Base-by-base conservation (phyloP, 2,888 invertebrate genomes). In the Alviniconcha strummeri region DNA sequence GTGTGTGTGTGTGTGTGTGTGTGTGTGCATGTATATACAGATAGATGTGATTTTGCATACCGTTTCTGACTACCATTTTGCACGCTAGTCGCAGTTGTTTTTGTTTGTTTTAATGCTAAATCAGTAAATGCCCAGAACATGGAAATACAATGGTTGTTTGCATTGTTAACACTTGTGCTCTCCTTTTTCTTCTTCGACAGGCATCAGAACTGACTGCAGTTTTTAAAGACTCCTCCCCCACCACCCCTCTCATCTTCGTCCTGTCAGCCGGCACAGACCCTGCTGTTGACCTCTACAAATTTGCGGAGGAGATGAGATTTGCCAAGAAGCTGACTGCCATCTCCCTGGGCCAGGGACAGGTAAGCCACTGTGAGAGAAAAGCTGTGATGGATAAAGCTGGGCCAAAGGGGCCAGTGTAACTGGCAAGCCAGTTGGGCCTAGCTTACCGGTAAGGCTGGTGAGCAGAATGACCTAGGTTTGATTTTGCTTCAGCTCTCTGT, bases 331-430 rank as follows among this genome's bases (percentile, higher is more conserved):
- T 98, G 90, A 96, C 96, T 90, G 96, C 97, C 86, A 97, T 98
- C 86, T 98, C 98, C 0, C 94, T 98, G 15, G 98, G 98, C 0
- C 97, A 98, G 92, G 98, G 97, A 0, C 98, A 98, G 93, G 93
- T 93, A 83, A 84, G 84, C 54, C 13, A 60, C 60, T 60, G 8
- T 8, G 17, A 8, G n/a, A n/a, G 60, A 71, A 9, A 19, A 71
- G 19, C 36, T 36, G 36, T 36, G 64, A 9, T 1, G 64, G 64
- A 64, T 64, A 64, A 64, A 36, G 36, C 36, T 36, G 11, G 15
- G 64, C 3, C 11, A 4, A 64, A 13, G 71, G n/a, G 19, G 13
- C 13, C 71, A 52, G 74, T 74, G 9, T 8, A 52, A 8, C 19
- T 74, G 36, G 36, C 8, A 54, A 15, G 54, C 5, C 36, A 36